Evolutionary conservation across 30 jellyfish, hydroid and myxozoan genomes (phyloP).

Genomic region (Nemopilema nomurai): DNA sequence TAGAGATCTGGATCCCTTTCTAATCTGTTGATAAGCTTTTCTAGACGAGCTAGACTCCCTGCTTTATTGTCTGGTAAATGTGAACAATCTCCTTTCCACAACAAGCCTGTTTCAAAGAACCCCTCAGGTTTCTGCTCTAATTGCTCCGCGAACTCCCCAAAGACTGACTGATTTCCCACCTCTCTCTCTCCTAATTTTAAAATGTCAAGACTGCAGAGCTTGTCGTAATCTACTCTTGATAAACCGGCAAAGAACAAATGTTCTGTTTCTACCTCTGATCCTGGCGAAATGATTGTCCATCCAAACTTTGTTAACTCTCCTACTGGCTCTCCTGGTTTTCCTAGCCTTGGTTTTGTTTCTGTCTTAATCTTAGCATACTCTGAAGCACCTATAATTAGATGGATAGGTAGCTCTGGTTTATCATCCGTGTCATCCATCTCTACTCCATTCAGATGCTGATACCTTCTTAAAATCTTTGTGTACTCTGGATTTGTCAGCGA

Average conservation of each 20-base stretch:
- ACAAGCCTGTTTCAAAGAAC: conserved; percentile 64
- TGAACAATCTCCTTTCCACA: conserved; percentile 61
- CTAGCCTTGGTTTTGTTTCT: conserved; percentile 30
- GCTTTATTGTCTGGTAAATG: conserved; percentile 49
- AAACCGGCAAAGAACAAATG: conserved; percentile 38
- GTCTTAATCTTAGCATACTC: conserved; percentile 38
- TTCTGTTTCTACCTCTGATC: conserved; percentile 10
- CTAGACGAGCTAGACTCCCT: conserved; percentile 69
- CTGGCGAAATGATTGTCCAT: conserved; percentile 25
- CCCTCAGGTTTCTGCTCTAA: conserved; percentile 48
- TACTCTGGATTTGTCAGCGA: conserved; percentile 55
- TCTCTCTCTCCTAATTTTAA: conserved; percentile 51
- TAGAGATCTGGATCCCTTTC: conserved; percentile 57
- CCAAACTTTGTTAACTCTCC: conserved; percentile 8
- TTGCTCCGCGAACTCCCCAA: conserved; percentile 18
- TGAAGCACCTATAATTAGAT: conserved; percentile 47
- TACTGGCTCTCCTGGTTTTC: conserved; percentile 22
- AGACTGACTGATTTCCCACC: conserved; percentile 24
- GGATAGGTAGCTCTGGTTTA: conserved; percentile 53
- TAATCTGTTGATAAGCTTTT: conserved; percentile 41
- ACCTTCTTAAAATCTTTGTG: conserved; percentile 22
- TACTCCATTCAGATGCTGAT: conserved; percentile 46
- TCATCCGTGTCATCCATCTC: conserved; percentile 46
- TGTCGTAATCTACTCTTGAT: conserved; percentile 52
- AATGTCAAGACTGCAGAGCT: conserved; percentile 74